Base-by-base conservation (phyloP, 2,113 vertebrate genomes). In the Rhinichthys klamathensis region DNA sequence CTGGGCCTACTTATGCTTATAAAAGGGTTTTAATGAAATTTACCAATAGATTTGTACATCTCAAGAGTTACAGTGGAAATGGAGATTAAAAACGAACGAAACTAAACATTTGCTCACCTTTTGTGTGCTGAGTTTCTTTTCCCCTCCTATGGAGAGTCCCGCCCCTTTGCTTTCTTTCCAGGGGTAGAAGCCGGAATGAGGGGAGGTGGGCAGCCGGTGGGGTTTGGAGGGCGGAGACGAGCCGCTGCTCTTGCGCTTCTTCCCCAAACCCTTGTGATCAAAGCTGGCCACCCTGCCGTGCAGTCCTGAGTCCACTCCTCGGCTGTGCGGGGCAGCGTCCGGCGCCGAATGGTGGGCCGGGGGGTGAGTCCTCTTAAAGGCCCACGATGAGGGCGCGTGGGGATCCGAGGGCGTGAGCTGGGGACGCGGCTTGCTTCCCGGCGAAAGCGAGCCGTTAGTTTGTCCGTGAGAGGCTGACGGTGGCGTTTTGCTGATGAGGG, bases 101-200 rank as follows among this genome's bases (percentile, higher is more conserved):
- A 16, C 16, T 60, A 61, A 61, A 79, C 44, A 15, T 27, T 67
- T 18, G 87, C 93, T 93, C 93, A 97, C 97, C 96, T 98, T 97
- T 92, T 96, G 95, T 87, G 92, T 90, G 83, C 94, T 95, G 91
- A 96, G 93, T 91, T 97, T 97, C 94, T 96, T 97, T 92, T 97
- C 96, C 89, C 96, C 83, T 80, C 94, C 95, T 84, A 92, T 89
- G 74, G 94, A 21, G 92, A 95, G 74, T 88, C 92, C 30, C 84
- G 93, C 89, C 86, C 95, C 93, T 93, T 97, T 94, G 88, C 93
- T 91, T 44, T 95, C 94, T 89, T 95, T 95, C 94, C 93, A 94
- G 84, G 92, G 79, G 89, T 95, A 90, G 88, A 94, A 94, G 87
- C 91, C 93, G 1, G 93, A 90, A 82, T 92, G 92, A 4, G 94